These are phyloP conservation scores for Drosophila eugracilis DNA, from an alignment of 1,140 invertebrate genomes.

Conservation along the genomic window DNA sequence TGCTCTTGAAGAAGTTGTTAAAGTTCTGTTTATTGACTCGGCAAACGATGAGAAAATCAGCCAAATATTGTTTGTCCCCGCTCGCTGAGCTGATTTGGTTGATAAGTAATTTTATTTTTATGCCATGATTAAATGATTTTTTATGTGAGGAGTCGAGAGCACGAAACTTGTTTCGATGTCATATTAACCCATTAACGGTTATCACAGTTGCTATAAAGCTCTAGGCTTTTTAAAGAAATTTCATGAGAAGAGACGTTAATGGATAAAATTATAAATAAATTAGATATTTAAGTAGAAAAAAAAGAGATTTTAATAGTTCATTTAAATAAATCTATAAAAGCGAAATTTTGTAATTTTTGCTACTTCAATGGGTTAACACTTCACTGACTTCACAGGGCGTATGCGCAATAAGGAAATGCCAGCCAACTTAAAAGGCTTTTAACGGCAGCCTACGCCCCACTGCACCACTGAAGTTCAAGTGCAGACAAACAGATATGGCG, in stretches of 20 bases:
- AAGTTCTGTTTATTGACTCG: slow-evolving; percentile 69
- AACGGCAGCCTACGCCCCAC: slow-evolving; percentile 35
- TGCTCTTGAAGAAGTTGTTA: slow-evolving; percentile 77
- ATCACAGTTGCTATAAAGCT: not conserved
- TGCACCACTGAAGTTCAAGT: slow-evolving; percentile 44
- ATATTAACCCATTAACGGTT: slow-evolving; percentile 53
- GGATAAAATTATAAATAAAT: too few species aligned
- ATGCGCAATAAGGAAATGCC: slow-evolving; percentile 74
- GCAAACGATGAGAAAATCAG: slow-evolving; percentile 70
- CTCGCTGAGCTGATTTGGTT: slow-evolving; percentile 46
- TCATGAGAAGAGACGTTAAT: too few species aligned
- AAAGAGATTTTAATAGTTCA: too few species aligned
- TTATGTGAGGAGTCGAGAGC: slow-evolving; percentile 41
- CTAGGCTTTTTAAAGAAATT: not conserved
- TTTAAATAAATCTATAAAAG: too few species aligned
- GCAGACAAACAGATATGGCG: slow-evolving; percentile 5
- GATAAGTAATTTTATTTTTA: slow-evolving; percentile 75
- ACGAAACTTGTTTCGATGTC: slow-evolving; percentile 49
- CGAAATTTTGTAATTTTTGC: too few species aligned
- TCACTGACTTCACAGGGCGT: slow-evolving; percentile 49
- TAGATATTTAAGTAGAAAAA: too few species aligned
- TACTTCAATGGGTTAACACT: slow-evolving; percentile 9
- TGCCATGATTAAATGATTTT: slow-evolving; percentile 69
- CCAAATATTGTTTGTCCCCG: slow-evolving; percentile 22
- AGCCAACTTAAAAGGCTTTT: slow-evolving; percentile 42